Percentiles rank a stretch among this genome's conserved stretches.
phyloP scores from a whole-genome alignment of 64 coral and sea anemone species.

The Hydrozoanthus tunicans region DNA sequence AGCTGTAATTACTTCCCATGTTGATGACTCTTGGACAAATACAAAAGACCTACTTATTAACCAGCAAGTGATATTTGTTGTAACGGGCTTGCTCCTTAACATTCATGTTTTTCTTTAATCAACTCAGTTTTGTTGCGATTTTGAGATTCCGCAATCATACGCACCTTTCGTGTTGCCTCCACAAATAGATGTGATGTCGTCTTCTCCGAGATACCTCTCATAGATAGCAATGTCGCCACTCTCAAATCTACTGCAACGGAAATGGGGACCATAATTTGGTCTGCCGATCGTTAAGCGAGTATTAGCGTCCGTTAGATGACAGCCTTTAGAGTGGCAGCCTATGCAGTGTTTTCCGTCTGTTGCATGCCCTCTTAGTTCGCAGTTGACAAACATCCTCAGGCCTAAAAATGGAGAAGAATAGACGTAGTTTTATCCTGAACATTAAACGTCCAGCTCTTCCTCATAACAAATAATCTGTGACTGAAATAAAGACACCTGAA shows the following conservation, averaged over 20 bases:
- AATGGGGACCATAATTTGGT: conserved; percentile 89
- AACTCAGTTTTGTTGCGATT: neutral
- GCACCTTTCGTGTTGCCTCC: conserved; percentile 43
- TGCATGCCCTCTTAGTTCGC: conserved; percentile 77
- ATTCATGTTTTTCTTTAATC: no score
- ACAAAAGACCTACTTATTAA: neutral
- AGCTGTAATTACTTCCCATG: no score
- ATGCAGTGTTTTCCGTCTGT: conserved; percentile 84
- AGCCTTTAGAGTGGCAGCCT: conserved; percentile 86
- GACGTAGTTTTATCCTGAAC: neutral
- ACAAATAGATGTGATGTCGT: conserved; percentile 81
- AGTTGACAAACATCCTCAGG: conserved; percentile 93
- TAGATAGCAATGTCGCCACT: conserved; percentile 91
- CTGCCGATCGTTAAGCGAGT: conserved; percentile 87
- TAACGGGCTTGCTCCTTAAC: no score
- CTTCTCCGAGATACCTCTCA: conserved; percentile 77
- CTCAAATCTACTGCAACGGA: conserved; percentile 94
- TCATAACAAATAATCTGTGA: no score
- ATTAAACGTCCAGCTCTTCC: no score
- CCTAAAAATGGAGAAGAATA: conserved; percentile 47
- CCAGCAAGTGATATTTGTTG: no score
- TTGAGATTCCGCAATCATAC: neutral
- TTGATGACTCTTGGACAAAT: neutral
- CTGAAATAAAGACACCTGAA: no score
- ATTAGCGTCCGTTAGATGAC: conserved; percentile 89